Evolutionary conservation across 2,888 invertebrate species (phyloP), one percentile per base, ranked within the genome.

Genomic region (Heliconius aoede): DNA sequence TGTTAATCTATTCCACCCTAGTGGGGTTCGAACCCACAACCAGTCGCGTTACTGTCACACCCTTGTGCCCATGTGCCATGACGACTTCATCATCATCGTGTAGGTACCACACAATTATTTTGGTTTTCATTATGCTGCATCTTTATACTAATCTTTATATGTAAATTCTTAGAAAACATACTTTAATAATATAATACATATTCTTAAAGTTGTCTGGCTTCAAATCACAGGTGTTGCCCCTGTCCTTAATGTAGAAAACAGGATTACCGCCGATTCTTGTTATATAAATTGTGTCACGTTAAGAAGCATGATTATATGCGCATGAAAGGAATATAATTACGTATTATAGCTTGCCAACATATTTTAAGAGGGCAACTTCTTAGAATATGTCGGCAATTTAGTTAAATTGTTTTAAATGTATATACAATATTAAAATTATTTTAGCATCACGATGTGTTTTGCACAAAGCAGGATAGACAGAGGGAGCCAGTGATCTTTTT

Each of bases 191-290:
- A 79, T 71, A 64, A 61, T 30, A 62, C 61, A 32, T 71, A 75
- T 80, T 82, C 80, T 82, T 82, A 78, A 74, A 76, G 80, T 83
- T 84, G 81, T 82, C 68, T 77, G 90, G 89, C 86, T 89, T 90
- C 89, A 74, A 74, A 71, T 55, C 68, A 46, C 83, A 84, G 84
- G 85, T 85, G 86, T 82, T 82, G 81, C 82, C 78, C 78, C 78
- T 82, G 86, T 82, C 84, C 86, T 82, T 83, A 85, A 88, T 87
- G 85, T 83, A 79, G 81, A 84, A 84, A 88, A 88, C 81, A 81
- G 83, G 87, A 89, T 88, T 88, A 89, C 76, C 62, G 61, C 58
- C 80, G 75, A 78, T 81, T 78, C 76, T 76, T 76, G 72, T 74
- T 74, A 75, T 73, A 78, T 65, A 72, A 71, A 73, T 75, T 51